Conservation (phyloP, 2,797 vertebrate genomes). For the Fistularia tabacaria region DNA sequence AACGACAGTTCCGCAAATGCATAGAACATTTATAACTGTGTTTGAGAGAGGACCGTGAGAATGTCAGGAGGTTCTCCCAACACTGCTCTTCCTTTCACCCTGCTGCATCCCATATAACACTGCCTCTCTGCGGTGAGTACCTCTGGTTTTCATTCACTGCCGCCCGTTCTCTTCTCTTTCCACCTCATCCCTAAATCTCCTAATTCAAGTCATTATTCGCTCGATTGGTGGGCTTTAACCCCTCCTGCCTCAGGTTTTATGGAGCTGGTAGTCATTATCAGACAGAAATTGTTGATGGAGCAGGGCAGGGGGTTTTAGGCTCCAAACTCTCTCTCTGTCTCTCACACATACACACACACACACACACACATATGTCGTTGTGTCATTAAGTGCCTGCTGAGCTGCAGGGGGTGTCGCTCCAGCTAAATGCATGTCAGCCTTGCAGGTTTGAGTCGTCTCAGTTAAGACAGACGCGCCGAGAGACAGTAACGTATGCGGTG, state of each 20-base stretch:
- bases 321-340: slow-evolving; percentile 14
- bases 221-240: slow-evolving; percentile 79
- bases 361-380: slow-evolving; percentile 22
- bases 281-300: slow-evolving; percentile 56
- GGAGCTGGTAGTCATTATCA: slow-evolving; percentile 80
- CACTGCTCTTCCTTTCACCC: slow-evolving; percentile 3
- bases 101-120: slow-evolving; percentile 5
- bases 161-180: slow-evolving; percentile 52
- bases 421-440: slow-evolving; percentile 51
- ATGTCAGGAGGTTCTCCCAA: slow-evolving; percentile 4
- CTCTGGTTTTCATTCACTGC: slow-evolving; percentile 80
- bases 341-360: slow-evolving; percentile 6
- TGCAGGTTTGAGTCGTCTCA: slow-evolving; percentile 43
- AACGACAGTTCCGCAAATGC: slow-evolving; percentile 1
- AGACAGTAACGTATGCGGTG: slow-evolving; percentile 35
- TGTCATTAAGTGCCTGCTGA: slow-evolving; percentile 30
- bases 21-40: slow-evolving; percentile 16
- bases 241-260: slow-evolving; percentile 68
- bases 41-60: slow-evolving; percentile 11
- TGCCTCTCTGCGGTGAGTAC: slow-evolving; percentile 54
- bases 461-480: slow-evolving; percentile 42
- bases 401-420: slow-evolving; percentile 57
- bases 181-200: slow-evolving; percentile 75
- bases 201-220: slow-evolving; percentile 84
- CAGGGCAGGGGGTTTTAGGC: slow-evolving; percentile 27